Conservation (phyloP, 2,113 vertebrate species). For the Myodes glareolus region DNA sequence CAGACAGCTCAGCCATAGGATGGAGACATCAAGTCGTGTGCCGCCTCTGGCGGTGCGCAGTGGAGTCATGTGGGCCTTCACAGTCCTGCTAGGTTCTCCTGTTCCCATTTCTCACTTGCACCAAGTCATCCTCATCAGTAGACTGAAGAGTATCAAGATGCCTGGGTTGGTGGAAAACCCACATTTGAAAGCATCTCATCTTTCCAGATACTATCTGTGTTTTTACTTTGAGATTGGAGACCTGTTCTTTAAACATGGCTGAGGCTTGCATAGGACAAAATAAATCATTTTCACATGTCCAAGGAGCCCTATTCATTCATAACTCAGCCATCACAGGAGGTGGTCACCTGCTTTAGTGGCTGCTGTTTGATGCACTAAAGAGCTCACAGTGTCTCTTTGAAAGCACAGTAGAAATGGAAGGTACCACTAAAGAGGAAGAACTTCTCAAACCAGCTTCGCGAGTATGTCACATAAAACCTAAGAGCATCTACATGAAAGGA, state of each 20-base stretch:
- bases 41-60: not conserved
- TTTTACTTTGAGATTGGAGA: conserved; percentile 6
- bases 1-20: too few relatives aligned
- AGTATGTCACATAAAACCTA: not conserved
- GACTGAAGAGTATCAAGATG: conserved; percentile 17
- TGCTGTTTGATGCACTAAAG: not conserved
- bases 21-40: too few relatives aligned
- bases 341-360: not conserved
- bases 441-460: not conserved
- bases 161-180: conserved; percentile 19
- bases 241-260: not conserved
- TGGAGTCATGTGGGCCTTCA: not conserved
- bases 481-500: not conserved
- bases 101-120: not conserved
- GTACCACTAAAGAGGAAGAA: not conserved
- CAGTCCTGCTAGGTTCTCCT: not conserved
- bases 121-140: not conserved
- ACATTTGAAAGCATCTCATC: not conserved
- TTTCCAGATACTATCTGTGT: not conserved
- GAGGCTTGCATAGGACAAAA: conserved; percentile 31
- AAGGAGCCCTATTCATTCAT: not conserved
- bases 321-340: not conserved
- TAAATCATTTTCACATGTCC: conserved; percentile 1
- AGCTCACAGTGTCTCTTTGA: not conserved
- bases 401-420: not conserved